These are phyloP conservation scores for Opisthocomus hoazin DNA, from an alignment of 2,113 vertebrate genomes.

Conservation along the genomic window DNA sequence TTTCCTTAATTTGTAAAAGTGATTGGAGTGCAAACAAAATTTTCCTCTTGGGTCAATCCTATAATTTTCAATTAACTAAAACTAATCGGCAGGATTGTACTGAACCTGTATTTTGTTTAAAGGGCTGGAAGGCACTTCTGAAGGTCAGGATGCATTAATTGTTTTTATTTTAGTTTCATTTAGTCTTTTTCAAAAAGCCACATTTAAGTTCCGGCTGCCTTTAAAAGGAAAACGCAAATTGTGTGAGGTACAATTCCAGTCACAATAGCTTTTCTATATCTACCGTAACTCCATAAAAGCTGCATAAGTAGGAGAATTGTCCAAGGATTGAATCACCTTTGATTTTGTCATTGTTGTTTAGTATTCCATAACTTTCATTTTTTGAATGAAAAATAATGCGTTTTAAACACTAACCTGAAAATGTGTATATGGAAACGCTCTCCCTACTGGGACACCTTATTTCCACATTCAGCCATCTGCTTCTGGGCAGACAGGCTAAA, in stretches of 20 bases:
- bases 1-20: slow-evolving; percentile 86
- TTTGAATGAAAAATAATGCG: neutral
- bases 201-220: slow-evolving; percentile 18
- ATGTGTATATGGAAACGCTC: neutral
- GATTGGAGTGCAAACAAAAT: slow-evolving; percentile 87
- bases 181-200: slow-evolving; percentile 25
- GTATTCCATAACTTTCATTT: neutral
- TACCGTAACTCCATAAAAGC: neutral
- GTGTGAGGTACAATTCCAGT: slow-evolving; percentile 22
- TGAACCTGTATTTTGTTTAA: slow-evolving; percentile 81
- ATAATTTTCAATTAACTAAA: slow-evolving; percentile 89
- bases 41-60: slow-evolving; percentile 86
- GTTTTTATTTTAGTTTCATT: slow-evolving; percentile 64
- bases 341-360: neutral
- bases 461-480: slow-evolving; percentile 20
- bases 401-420: neutral
- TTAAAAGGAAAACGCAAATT: slow-evolving; percentile 30
- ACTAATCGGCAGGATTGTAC: slow-evolving; percentile 75
- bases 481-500: slow-evolving; percentile 15
- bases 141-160: slow-evolving; percentile 71
- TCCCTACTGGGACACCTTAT: slow-evolving; percentile 4
- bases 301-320: neutral
- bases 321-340: neutral
- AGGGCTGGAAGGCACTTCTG: slow-evolving; percentile 76
- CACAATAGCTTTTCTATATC: slow-evolving; percentile 3